phyloP scores from a whole-genome alignment of 2,797 vertebrate species.

The Tenualosa thibaudeaui region DNA sequence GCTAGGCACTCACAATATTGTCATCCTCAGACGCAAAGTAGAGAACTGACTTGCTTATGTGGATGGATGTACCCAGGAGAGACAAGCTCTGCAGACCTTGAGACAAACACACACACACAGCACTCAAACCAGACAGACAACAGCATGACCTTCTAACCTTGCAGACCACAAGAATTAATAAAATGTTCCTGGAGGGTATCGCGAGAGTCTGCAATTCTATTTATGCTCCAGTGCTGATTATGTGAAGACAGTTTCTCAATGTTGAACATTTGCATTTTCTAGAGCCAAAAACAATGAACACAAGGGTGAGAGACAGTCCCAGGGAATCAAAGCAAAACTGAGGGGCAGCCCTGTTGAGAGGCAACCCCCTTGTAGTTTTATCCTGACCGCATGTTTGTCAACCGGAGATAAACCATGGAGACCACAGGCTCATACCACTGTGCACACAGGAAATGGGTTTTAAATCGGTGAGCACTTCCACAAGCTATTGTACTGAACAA shows the following conservation, averaged over 20 bases:
- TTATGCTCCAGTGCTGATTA: background rate
- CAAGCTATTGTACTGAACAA: background rate
- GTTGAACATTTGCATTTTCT: background rate
- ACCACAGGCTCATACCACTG: background rate
- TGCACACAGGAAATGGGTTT: background rate
- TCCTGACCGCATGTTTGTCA: constrained; percentile 9
- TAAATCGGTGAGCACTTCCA: background rate
- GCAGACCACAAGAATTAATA: background rate
- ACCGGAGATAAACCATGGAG: background rate
- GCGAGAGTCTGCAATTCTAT: background rate
- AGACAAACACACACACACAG: background rate
- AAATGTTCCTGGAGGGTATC: background rate
- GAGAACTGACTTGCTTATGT: background rate
- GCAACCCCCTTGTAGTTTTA: background rate
- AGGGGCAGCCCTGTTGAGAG: background rate
- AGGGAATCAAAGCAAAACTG: background rate
- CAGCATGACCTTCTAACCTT: background rate
- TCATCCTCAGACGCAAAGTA: background rate
- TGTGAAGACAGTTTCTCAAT: background rate
- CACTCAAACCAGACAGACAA: background rate
- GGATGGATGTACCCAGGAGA: background rate
- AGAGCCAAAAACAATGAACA: background rate
- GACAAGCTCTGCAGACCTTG: background rate
- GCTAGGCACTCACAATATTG: constrained; percentile 16
- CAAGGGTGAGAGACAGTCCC: background rate